phyloP scores from a whole-genome alignment of 2,797 vertebrate species.

The Diceros bicornis region DNA sequence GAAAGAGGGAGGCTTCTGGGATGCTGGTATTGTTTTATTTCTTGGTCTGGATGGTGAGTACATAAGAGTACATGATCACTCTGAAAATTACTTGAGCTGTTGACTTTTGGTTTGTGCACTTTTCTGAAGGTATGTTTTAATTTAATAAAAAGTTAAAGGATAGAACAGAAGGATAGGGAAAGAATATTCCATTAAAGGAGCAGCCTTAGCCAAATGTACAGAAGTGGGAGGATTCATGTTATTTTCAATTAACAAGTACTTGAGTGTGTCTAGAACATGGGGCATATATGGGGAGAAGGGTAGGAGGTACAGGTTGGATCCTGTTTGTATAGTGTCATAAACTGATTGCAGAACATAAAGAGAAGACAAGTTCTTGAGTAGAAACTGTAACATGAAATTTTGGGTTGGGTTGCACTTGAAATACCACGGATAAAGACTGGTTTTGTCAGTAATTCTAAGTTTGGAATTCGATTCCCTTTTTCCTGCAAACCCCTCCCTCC shows the following conservation, averaged over 20 bases:
- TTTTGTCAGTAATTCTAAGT: constrained; percentile 38
- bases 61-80: background rate
- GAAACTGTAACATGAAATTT: background rate
- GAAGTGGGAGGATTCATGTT: background rate
- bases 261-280: background rate
- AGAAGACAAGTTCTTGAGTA: constrained; percentile 5
- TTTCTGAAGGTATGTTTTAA: constrained; percentile 42
- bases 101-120: background rate
- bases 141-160: background rate
- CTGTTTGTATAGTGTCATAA: background rate
- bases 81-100: background rate
- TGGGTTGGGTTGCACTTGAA: background rate
- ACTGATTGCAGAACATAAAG: background rate
- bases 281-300: background rate
- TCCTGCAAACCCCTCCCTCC: background rate
- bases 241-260: constrained; percentile 31
- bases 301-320: background rate
- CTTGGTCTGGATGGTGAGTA: background rate
- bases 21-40: background rate
- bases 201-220: background rate
- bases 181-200: background rate
- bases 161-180: background rate
- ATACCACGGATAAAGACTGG: background rate
- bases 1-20: background rate
- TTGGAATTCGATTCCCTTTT: background rate